Base-by-base conservation (phyloP, 2,113 vertebrate genomes). In the Dicerorhinus sumatrensis region DNA sequence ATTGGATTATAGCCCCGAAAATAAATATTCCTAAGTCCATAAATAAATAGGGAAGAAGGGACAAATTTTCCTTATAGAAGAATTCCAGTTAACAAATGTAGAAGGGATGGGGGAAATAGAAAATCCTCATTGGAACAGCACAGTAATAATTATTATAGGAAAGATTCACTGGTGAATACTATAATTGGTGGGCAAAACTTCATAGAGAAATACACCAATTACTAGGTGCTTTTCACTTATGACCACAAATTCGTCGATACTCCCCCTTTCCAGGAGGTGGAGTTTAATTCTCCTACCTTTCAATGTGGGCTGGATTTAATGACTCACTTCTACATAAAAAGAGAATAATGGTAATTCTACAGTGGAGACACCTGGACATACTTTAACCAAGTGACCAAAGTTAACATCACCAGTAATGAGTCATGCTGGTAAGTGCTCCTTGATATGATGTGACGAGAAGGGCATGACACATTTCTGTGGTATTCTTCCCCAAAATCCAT, bases 71-170 rank as follows among this genome's bases (percentile, higher is more conserved):
- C 56, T 85, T 79, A 82, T 16, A 80, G 33, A 77, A 77, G 72
- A 91, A 91, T 91, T 89, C 60, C 60, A 89, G 77, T 77, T 67
- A 83, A 48, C 42, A 76, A 82, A 39, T 75, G n/a, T 29, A 87
- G 56, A 87, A 73, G 46, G 33, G 7, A 86, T 39, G 33, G 39
- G 51, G 51, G 36, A 76, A 76, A 89, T 0, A 92, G 79, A 85
- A 87, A 83, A 83, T 76, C 56, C 60, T 62, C 33, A 69, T 89
- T 60, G 67, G 14, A 80, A 65, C 60, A 69, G 27, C 65, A 92
- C 0, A 56, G n/a, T 42, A 96, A 54, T 73, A 75, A 81, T 65
- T 65, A 81, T 6, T 0, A 1, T 54, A 29, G 54, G 7, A 33
- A 92, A 65, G 29, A 91, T 23, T 89, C 23, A 80, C 23, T 12